A percentile compares a stretch with the other conserved stretches of the same genome.
Conservation (phyloP, 2,797 vertebrate genomes). For the Rousettus madagascariensis region DNA sequence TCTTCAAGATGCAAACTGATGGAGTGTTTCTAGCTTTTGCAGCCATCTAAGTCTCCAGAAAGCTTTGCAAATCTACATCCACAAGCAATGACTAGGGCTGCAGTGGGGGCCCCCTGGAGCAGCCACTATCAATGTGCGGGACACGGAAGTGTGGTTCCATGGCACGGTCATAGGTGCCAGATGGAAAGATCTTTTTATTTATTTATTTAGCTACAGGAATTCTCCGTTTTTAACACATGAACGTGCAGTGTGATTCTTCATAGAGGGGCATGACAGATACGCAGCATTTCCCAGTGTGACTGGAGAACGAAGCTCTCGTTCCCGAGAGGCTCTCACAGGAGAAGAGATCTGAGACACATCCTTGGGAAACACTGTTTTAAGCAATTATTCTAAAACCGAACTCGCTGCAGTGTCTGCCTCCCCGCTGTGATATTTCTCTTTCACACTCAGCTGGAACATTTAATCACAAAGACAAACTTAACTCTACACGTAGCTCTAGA, state of each 20-base stretch:
- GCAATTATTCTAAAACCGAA: conserved; percentile 52
- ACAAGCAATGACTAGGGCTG: not conserved
- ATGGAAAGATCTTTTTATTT: not conserved
- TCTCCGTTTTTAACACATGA: not conserved
- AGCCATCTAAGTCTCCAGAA: not conserved
- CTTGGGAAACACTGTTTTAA: not conserved
- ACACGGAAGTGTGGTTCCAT: not conserved
- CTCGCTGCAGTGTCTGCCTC: not conserved
- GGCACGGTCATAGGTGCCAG: not conserved
- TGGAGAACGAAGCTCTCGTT: not conserved
- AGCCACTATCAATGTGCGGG: not conserved
- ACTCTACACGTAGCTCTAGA: not conserved
- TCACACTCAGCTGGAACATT: not conserved
- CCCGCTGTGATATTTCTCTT: conserved; percentile 15
- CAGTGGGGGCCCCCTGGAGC: not conserved
- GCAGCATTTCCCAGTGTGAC: not conserved
- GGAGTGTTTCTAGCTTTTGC: not conserved
- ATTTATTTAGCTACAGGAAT: not conserved
- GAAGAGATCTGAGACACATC: not conserved
- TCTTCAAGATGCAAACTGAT: not conserved
- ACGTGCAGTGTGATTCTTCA: not conserved
- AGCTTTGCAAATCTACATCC: not conserved
- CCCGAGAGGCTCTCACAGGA: not conserved
- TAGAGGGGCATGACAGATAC: not conserved
- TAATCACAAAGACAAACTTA: conserved; percentile 2